Evolutionary conservation across 2,888 invertebrate species (phyloP).

Genomic region (Actias luna): DNA sequence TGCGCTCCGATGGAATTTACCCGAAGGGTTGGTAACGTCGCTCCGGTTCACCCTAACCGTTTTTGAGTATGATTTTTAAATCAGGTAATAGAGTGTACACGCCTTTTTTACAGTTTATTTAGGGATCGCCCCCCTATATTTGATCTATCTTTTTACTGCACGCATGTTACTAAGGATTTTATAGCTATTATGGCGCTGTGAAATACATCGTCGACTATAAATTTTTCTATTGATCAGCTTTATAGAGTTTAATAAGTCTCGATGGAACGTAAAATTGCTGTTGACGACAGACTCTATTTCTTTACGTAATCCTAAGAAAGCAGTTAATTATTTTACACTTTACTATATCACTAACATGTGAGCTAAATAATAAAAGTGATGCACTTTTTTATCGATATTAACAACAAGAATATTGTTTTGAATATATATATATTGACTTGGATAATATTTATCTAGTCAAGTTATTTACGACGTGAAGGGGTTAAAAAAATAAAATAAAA

Average conservation of each 20-base stretch:
- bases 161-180: background rate
- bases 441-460: no score
- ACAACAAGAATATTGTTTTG: no score
- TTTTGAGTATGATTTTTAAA: slow-evolving; percentile 81
- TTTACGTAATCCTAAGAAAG: background rate
- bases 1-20: slow-evolving; percentile 80
- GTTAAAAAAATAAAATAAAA: no score
- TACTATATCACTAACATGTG: no score
- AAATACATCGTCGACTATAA: background rate
- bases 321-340: no score
- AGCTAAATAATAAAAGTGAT: no score
- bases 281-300: background rate
- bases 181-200: background rate
- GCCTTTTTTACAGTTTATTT: slow-evolving; percentile 67
- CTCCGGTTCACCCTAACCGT: slow-evolving; percentile 64
- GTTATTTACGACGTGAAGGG: no score
- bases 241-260: background rate
- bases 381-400: no score
- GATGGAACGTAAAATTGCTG: background rate
- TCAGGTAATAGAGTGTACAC: slow-evolving; percentile 74
- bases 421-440: no score
- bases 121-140: slow-evolving; percentile 31
- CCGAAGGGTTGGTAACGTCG: slow-evolving; percentile 66
- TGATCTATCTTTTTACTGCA: slow-evolving; percentile 13
- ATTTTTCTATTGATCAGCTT: background rate